Conservation (phyloP, 2,113 vertebrate genomes). For the Syngnathus floridae region DNA sequence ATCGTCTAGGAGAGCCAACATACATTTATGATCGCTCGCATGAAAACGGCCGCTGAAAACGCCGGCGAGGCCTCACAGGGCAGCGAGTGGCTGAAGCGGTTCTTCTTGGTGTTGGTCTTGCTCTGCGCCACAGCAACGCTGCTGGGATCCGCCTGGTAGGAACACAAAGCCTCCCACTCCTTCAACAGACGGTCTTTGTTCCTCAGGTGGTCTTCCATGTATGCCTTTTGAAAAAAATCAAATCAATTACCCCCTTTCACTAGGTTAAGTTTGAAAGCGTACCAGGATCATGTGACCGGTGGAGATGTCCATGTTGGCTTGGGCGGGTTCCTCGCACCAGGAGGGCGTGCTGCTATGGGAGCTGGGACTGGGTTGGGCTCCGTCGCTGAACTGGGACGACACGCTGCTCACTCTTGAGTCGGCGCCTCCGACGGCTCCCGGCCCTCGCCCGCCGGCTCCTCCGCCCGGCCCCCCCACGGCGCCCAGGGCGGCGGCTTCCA, state of each 20-base stretch:
- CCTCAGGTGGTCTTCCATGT: slow-evolving; percentile 97
- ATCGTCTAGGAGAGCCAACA: slow-evolving; percentile 73
- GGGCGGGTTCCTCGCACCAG: slow-evolving; percentile 95
- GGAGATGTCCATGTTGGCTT: slow-evolving; percentile 99
- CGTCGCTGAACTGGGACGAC: slow-evolving; percentile 94
- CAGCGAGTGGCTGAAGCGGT: slow-evolving; percentile 82
- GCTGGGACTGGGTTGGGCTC: slow-evolving; percentile 89
- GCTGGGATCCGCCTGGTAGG: slow-evolving; percentile 92
- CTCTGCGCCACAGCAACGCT: slow-evolving; percentile 75
- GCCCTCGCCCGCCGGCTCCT: slow-evolving; percentile 16
- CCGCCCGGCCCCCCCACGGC: slow-evolving; percentile 51
- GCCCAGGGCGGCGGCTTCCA: slow-evolving; percentile 68
- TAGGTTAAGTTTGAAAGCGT: slow-evolving; percentile 11
- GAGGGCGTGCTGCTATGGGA: slow-evolving; percentile 96
- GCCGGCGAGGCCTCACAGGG: slow-evolving; percentile 80
- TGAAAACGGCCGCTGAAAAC: background rate
- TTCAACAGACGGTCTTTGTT: slow-evolving; percentile 89
- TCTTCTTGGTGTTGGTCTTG: slow-evolving; percentile 86
- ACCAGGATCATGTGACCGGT: slow-evolving; percentile 99
- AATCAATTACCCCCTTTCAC: background rate
- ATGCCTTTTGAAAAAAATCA: slow-evolving; percentile 69
- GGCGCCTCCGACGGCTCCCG: slow-evolving; percentile 24
- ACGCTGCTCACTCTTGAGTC: slow-evolving; percentile 94
- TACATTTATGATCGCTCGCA: background rate
- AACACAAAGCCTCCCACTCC: slow-evolving; percentile 93